Evolutionary conservation across 2,797 vertebrate genomes (phyloP).

Genomic region (Fratercula arctica): DNA sequence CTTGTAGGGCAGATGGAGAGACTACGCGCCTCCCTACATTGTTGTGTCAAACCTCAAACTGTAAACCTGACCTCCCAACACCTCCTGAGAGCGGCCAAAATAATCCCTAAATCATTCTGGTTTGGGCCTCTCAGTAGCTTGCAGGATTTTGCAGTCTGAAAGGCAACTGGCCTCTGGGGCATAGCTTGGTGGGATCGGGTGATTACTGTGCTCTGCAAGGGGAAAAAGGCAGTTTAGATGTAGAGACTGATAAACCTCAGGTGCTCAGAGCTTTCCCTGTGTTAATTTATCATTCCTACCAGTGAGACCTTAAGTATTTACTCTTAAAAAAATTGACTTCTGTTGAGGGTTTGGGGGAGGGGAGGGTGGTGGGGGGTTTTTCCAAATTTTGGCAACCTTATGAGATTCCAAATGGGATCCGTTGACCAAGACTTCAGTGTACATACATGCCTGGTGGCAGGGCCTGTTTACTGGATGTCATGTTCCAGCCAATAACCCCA

Average conservation of each 20-base stretch:
- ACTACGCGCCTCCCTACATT: not conserved
- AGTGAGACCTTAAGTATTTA: not conserved
- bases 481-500: not conserved
- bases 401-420: not conserved
- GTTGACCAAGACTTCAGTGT: not conserved
- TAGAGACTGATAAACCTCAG: not conserved
- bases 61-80: not conserved
- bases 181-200: not conserved
- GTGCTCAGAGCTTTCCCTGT: not conserved
- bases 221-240: not conserved
- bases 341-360: not conserved
- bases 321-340: not conserved
- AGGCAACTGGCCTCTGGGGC: not conserved
- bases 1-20: not conserved
- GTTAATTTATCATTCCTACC: not conserved
- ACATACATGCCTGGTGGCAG: not conserved
- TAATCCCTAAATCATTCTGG: not conserved
- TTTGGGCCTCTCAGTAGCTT: not conserved
- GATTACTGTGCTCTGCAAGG: not conserved
- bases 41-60: conserved; percentile 9
- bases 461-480: not conserved
- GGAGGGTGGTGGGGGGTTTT: not conserved
- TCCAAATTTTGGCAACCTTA: not conserved
- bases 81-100: not conserved
- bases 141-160: not conserved